Evolutionary conservation across 2,113 vertebrate species (phyloP).

Genomic region (Gymnogyps californianus): DNA sequence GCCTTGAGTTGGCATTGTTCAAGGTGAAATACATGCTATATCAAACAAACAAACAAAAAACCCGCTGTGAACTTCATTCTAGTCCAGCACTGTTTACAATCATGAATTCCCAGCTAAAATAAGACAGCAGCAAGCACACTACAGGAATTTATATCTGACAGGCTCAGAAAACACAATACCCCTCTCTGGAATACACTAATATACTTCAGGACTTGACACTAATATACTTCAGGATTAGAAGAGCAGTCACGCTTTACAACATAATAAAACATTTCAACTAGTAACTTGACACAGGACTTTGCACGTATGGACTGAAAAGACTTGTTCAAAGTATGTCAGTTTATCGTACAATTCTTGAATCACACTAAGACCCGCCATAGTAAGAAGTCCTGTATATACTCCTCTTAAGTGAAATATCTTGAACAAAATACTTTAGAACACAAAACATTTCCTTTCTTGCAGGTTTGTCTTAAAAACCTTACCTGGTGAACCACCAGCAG

Average conservation of each 20-base stretch:
- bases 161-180: not conserved
- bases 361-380: accelerated
- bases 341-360: not conserved
- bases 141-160: not conserved
- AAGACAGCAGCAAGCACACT: not conserved
- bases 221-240: not conserved
- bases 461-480: not conserved
- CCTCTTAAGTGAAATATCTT: not conserved
- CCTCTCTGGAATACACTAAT: not conserved
- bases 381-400: accelerated
- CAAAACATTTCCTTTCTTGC: not conserved
- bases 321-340: not conserved
- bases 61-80: not conserved
- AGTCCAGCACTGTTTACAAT: accelerated
- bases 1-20: not conserved
- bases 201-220: not conserved
- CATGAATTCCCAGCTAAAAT: not conserved
- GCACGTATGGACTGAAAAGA: not conserved
- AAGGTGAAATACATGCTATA: accelerated
- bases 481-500: not conserved
- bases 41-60: not conserved
- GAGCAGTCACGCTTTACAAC: not conserved
- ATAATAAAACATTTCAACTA: not conserved
- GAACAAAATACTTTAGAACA: not conserved
- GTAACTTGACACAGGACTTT: not conserved